Evolutionary conservation across 2,888 invertebrate species (phyloP), one percentile per base, ranked within the genome.

Genomic region (Choristoneura rosaceana): DNA sequence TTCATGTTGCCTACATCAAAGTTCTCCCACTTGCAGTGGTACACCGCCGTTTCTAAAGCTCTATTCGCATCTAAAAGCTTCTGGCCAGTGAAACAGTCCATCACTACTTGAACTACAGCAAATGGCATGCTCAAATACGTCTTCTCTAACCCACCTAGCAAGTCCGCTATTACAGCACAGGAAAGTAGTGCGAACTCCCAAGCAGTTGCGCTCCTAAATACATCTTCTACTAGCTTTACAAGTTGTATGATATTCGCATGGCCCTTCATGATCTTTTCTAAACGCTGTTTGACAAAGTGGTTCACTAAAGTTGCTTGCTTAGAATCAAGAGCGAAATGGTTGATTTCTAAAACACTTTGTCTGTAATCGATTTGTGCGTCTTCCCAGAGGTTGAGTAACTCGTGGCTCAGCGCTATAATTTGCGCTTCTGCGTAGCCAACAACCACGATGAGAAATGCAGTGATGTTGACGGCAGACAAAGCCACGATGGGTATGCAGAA

Each of bases 11-110:
- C 33, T 0, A 74, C 81, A 63, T 88, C 82, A 34, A 90, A 90
- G 17, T 87, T 86, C 77, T 91, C 91, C 91, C 91, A 92, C 45
- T 87, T 82, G 55, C 87, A 88, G 50, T 79, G 78, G 47, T 90
- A 91, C 0, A 91, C 84, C 0, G 90, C 85, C 0, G 74, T 71
- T 62, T 88, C 87, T 33, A 91, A 90, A 0, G 69, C 63, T 0
- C 76, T 17, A 70, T 84, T 84, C 0, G 90, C 88, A n/a, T 91
- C 88, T 64, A 87, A 84, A 0, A 91, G 75, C 2, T 82, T 80
- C 74, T 91, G 91, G 0, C 91, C 91, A 2, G 81, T 81, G 0
- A 83, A 80, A 74, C 91, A 91, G 73, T 90, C 89, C 78, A 88
- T 84, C 0, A 80, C 83, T 0, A 88, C 81, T 74, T 83, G 80